Conservation (phyloP, 2,888 invertebrate species). For the Drosophila fungiperda region DNA sequence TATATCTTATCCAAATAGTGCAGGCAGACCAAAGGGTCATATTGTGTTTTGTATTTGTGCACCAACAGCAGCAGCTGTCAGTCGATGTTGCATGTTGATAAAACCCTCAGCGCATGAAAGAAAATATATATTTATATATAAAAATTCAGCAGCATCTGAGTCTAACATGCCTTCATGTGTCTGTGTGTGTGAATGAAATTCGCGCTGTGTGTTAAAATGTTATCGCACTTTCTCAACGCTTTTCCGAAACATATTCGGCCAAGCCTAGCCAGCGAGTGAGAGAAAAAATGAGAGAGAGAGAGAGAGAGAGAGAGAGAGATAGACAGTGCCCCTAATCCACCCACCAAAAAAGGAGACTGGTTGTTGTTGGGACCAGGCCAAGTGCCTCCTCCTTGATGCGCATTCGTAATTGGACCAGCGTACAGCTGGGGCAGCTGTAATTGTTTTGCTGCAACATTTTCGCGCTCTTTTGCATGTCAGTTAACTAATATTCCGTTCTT, state of each 20-base stretch:
- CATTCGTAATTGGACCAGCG: conserved; percentile 71
- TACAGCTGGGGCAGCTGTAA: conserved; percentile 63
- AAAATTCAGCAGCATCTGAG: conserved; percentile 32
- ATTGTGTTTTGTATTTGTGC: conserved; percentile 30
- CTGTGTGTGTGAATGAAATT: conserved; percentile 55
- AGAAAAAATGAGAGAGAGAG: conserved; percentile 5
- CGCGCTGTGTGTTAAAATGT: conserved; percentile 76
- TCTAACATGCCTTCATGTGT: conserved; percentile 20
- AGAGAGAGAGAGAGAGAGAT: conserved; percentile 21
- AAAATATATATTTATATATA: conserved; percentile 14
- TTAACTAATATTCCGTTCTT: conserved; percentile 37
- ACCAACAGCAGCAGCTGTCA: conserved; percentile 24
- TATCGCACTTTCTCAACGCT: conserved; percentile 72
- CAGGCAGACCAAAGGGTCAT: conserved; percentile 67
- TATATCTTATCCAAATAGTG: conserved; percentile 68
- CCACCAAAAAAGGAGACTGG: conserved; percentile 6
- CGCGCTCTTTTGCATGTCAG: conserved; percentile 36
- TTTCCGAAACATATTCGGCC: conserved; percentile 70
- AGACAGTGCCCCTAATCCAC: conserved; percentile 2
- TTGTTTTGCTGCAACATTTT: conserved; percentile 72
- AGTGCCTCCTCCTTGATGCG: conserved; percentile 28
- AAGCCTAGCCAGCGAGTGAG: conserved; percentile 16
- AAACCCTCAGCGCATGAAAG: conserved; percentile 24
- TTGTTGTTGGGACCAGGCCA: conserved; percentile 36
- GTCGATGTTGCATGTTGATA: conserved; percentile 30